Evolutionary conservation across 2,888 invertebrate genomes (phyloP), one percentile per base, ranked within the genome.

Genomic region (Ptycholaimellus sp.): DNA sequence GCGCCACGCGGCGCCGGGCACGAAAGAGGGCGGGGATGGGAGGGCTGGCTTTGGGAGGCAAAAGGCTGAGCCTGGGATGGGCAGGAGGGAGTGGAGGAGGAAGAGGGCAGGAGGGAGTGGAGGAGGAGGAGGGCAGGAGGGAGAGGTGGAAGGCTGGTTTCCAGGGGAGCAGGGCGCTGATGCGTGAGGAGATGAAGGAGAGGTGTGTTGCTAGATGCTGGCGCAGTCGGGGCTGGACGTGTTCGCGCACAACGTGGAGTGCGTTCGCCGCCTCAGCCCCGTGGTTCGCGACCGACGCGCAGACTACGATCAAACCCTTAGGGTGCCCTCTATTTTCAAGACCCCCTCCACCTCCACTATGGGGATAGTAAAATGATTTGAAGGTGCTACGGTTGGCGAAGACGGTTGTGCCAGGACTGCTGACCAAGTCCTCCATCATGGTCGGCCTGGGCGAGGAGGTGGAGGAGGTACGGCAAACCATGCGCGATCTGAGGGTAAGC

Each of bases 391-490:
- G 1, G 3, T 71, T 72, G 42, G 90, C 77, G 0, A 93, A 93
- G 59, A 66, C 70, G 25, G 64, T 71, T 17, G 76, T 77, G 54
- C 72, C 77, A 0, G 70, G 74, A 38, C 60, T 93, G 41, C 71
- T 99, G 33, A 99, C 96, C 2, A 96, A 96, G 65, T 80, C 87
- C 0, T 93, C 93, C 0, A 77, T 96, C 48, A 99, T 99, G 96
- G 66, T 96, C 36, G 96, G 96, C 0, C 67, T 96, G 2, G 68
- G 68, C n/a, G 87, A 90, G 64, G 73, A 73, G 0, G 83, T 87
- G 51, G 70, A 71, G 29, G 76, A 87, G 66, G 70, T 93, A 6
- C 69, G 74, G 51, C 73, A 75, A 60, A 79, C 85, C 1, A 68
- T 93, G 70, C 70, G 70, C 64, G 73, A 73, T 72, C 49, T 42